These are phyloP conservation scores for Microtus ochrogaster DNA, from an alignment of 2,113 vertebrate species.

Conservation along the genomic window DNA sequence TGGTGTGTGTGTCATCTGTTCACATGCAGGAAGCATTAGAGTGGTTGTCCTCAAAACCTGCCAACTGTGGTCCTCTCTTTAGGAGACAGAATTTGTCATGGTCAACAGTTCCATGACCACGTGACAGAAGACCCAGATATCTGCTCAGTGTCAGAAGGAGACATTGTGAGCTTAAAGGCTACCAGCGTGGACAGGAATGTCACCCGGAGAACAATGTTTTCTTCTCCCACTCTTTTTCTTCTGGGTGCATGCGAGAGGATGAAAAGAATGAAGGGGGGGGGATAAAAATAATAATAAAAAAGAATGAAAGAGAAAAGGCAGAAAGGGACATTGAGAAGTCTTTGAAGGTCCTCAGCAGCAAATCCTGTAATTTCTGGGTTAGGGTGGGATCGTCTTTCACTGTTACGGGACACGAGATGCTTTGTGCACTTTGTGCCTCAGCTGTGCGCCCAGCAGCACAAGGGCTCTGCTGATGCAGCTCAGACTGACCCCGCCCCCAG, in stretches of 20 bases:
- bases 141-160: background rate
- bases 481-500: background rate
- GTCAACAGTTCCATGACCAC: background rate
- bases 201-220: conserved; percentile 61
- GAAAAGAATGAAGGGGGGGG: conserved; percentile 32
- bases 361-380: conserved; percentile 43
- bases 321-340: background rate
- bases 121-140: conserved; percentile 22
- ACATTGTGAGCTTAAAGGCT: background rate
- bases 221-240: conserved; percentile 55
- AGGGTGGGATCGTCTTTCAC: conserved; percentile 7
- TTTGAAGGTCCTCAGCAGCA: conserved; percentile 58
- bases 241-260: background rate
- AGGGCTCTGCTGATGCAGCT: background rate
- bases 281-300: background rate
- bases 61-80: background rate
- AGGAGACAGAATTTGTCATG: background rate
- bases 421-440: fast-evolving
- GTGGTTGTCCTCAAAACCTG: background rate
- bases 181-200: conserved; percentile 46
- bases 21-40: conserved; percentile 11
- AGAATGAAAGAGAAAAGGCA: conserved; percentile 49
- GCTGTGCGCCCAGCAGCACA: background rate
- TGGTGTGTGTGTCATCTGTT: conserved; percentile 45
- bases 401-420: background rate